Percentiles rank a stretch among this genome's conserved stretches.
phyloP scores from a whole-genome alignment of 2,888 invertebrate genomes.

The Amiota mariae region DNA sequence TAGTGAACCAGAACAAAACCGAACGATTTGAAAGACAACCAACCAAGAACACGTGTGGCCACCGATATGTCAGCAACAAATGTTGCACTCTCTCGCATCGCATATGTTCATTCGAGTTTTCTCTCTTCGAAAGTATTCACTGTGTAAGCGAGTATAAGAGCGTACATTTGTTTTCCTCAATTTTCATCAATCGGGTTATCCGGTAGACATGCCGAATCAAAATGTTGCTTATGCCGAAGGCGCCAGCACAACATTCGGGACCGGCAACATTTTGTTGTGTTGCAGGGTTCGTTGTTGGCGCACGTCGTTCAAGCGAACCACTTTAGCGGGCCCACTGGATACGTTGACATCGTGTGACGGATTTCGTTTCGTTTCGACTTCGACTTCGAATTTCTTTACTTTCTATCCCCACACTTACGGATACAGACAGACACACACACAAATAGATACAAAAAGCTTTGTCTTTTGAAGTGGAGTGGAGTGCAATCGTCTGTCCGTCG shows the following conservation, averaged over 20 bases:
- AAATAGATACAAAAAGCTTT: neutral
- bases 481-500: constrained; percentile 30
- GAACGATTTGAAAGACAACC: neutral
- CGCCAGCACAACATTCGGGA: neutral
- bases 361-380: neutral
- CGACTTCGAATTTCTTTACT: constrained; percentile 11
- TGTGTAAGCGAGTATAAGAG: neutral
- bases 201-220: neutral
- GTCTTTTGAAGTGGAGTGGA: constrained; percentile 42
- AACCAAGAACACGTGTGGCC: neutral
- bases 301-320: constrained; percentile 42
- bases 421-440: neutral
- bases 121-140: too few species aligned
- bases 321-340: constrained; percentile 65
- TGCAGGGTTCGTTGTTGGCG: constrained; percentile 17
- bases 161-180: neutral
- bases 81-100: constrained; percentile 22
- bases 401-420: constrained; percentile 26
- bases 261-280: constrained; percentile 8
- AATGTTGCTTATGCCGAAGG: constrained; percentile 1
- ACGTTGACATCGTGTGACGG: constrained; percentile 58
- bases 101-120: neutral
- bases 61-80: constrained; percentile 44
- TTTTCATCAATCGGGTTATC: constrained; percentile 2
- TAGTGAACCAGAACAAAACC: constrained; percentile 34